These are phyloP conservation scores for Pedetes capensis DNA, from an alignment of 2,113 vertebrate species.

Conservation along the genomic window DNA sequence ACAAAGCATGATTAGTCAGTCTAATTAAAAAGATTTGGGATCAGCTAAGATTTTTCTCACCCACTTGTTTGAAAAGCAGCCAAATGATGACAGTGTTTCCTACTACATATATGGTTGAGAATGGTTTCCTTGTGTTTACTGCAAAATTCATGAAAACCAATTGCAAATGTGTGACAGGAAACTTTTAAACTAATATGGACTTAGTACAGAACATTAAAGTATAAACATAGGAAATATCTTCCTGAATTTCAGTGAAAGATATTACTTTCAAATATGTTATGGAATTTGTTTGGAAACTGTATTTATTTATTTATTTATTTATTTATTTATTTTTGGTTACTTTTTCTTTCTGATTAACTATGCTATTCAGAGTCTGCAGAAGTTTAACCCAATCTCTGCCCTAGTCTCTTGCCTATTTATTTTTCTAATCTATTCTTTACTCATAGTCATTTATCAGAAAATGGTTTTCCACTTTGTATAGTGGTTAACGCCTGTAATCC, in stretches of 20 bases:
- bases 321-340: background rate
- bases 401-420: background rate
- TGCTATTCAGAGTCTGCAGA: background rate
- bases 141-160: background rate
- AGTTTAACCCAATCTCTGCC: background rate
- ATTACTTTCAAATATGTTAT: background rate
- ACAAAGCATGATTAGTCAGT: constrained; percentile 10
- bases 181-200: background rate
- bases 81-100: background rate
- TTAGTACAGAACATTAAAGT: background rate
- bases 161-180: background rate
- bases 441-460: background rate
- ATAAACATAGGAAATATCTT: background rate
- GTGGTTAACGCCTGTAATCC: no score
- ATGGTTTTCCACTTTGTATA: background rate
- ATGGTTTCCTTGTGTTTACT: background rate
- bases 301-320: no score
- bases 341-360: background rate
- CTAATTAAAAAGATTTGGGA: background rate
- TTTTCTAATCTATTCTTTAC: background rate
- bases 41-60: constrained; percentile 26
- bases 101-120: background rate
- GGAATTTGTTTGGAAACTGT: background rate
- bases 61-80: background rate
- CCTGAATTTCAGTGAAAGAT: background rate